These are phyloP conservation scores for Oreotragus oreotragus DNA, from an alignment of 2,113 vertebrate genomes.

Conservation along the genomic window DNA sequence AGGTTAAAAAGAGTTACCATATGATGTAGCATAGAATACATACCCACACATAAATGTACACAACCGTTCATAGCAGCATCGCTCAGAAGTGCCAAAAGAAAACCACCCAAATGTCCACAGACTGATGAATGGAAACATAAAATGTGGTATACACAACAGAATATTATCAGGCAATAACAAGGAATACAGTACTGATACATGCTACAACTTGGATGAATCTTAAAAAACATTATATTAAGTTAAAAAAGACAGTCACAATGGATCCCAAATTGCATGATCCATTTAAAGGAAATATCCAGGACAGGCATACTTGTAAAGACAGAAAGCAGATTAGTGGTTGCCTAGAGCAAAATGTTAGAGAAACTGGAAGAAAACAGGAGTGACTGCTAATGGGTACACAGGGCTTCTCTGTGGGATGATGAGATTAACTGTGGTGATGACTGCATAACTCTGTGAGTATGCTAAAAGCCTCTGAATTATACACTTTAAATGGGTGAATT, in stretches of 20 bases:
- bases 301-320: neutral
- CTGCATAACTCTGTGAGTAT: neutral
- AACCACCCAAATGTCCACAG: neutral
- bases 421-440: neutral
- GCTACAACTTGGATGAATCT: neutral
- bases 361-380: neutral
- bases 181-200: neutral
- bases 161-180: neutral
- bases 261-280: neutral
- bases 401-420: neutral
- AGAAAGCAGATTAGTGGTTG: neutral
- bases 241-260: neutral
- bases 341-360: neutral
- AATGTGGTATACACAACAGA: neutral
- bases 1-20: neutral
- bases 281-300: neutral
- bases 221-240: neutral
- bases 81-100: neutral
- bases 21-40: neutral
- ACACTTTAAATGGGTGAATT: neutral
- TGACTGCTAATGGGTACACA: no score
- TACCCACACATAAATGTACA: neutral
- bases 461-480: neutral
- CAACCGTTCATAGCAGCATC: neutral
- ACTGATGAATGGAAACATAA: neutral